Percentiles rank a stretch among this genome's conserved stretches.
These are phyloP conservation scores for Gasterosteus nipponicus DNA, from an alignment of 2,113 vertebrate genomes.

Conservation along the genomic window DNA sequence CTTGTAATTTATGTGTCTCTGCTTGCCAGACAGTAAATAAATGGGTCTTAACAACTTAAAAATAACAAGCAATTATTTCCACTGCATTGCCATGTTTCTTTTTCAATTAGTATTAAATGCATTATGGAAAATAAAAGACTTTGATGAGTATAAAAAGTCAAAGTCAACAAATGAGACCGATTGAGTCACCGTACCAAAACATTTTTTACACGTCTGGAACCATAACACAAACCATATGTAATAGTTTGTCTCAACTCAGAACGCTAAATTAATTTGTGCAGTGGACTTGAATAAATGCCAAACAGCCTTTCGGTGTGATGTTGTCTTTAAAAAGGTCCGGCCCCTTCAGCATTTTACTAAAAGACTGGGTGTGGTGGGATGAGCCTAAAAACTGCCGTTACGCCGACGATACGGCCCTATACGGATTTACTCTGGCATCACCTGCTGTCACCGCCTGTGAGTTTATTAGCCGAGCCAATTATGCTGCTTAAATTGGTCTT, in stretches of 20 bases:
- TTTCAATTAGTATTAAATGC: neutral
- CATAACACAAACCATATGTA: neutral
- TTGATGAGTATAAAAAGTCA: neutral
- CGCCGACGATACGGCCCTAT: slow-evolving; percentile 11
- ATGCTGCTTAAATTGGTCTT: slow-evolving; percentile 54
- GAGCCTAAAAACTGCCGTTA: slow-evolving; percentile 29
- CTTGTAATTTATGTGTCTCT: slow-evolving; percentile 12
- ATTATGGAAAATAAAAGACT: neutral
- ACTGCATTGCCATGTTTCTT: neutral
- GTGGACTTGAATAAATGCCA: neutral
- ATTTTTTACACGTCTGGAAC: neutral
- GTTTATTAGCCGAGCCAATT: slow-evolving; percentile 62
- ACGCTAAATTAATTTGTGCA: neutral
- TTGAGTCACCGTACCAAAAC: neutral
- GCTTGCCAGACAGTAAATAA: slow-evolving; percentile 2
- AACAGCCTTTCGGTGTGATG: neutral
- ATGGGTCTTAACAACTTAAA: neutral
- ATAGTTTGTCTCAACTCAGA: neutral
- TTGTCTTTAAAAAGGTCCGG: neutral
- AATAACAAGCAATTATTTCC: neutral
- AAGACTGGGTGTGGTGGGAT: neutral
- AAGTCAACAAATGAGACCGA: neutral
- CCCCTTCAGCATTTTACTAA: neutral
- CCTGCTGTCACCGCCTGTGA: slow-evolving; percentile 47
- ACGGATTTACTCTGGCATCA: slow-evolving; percentile 44